Percentiles rank a stretch among this genome's conserved stretches.
Conservation (phyloP, 2,888 invertebrate genomes). For the Anagyrus pseudococci region DNA sequence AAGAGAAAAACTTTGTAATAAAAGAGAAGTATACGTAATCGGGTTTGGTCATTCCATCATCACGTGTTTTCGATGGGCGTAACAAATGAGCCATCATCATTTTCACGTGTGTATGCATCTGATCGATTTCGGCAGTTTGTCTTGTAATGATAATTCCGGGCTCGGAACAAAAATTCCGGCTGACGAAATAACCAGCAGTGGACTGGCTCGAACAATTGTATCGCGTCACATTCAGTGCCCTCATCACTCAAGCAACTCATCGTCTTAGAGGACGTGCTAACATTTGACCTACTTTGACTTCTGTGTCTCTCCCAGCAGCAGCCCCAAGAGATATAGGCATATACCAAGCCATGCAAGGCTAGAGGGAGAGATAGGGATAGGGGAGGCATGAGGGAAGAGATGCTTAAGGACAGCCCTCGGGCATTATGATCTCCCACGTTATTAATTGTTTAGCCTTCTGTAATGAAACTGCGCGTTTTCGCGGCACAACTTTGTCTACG, state of each 20-base stretch:
- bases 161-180: no score
- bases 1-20: no score
- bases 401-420: constrained; percentile 22
- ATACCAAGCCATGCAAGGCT: background rate
- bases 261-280: background rate
- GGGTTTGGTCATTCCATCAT: no score
- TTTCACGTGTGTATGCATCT: no score
- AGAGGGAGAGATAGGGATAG: background rate
- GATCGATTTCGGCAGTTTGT: no score
- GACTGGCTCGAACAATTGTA: no score
- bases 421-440: constrained; percentile 23
- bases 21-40: no score
- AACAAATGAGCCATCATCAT: no score
- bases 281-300: background rate
- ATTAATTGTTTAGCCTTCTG: constrained; percentile 22
- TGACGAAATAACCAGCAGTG: no score
- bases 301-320: background rate
- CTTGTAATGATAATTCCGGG: no score
- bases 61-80: no score
- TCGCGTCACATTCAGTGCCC: background rate
- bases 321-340: background rate
- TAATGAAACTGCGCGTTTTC: constrained; percentile 9
- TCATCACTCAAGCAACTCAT: background rate
- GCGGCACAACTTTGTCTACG: no score
- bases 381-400: constrained; percentile 10